These are phyloP conservation scores for Drosophila suzukii DNA, from an alignment of 1,140 invertebrate genomes.

Conservation along the genomic window DNA sequence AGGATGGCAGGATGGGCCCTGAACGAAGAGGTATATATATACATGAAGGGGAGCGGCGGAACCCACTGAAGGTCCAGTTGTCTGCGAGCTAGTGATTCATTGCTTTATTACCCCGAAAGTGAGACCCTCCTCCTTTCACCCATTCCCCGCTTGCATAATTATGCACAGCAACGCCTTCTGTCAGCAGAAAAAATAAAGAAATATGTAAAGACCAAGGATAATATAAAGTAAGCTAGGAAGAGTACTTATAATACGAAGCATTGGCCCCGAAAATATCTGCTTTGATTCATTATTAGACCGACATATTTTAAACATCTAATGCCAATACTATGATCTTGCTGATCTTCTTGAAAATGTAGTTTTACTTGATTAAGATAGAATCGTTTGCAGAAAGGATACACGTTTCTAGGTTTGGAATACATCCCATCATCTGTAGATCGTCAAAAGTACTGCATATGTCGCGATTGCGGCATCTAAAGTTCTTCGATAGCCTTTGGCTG, in stretches of 20 bases:
- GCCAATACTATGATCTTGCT: too few species aligned
- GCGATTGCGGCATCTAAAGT: background rate
- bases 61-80: conserved; percentile 21
- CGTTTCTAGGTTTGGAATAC: too few species aligned
- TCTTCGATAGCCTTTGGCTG: too few species aligned
- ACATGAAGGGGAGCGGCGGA: background rate
- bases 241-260: background rate
- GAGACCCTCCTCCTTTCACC: conserved; percentile 12
- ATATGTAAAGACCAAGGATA: background rate
- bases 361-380: too few species aligned
- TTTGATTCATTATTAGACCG: too few species aligned
- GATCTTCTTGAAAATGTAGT: too few species aligned
- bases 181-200: conserved; percentile 41
- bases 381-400: too few species aligned
- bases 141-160: conserved; percentile 70
- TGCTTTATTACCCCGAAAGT: conserved; percentile 78
- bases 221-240: background rate
- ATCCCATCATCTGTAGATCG: too few species aligned
- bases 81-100: conserved; percentile 66
- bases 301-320: too few species aligned
- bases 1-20: conserved; percentile 28
- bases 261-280: too few species aligned
- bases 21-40: conserved; percentile 1
- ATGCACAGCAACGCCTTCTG: conserved; percentile 80
- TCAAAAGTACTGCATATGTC: too few species aligned